A percentile compares a stretch with the other conserved stretches of the same genome.
Conservation (phyloP, 2,888 invertebrate species). For the Callyntrura guangdongensis region DNA sequence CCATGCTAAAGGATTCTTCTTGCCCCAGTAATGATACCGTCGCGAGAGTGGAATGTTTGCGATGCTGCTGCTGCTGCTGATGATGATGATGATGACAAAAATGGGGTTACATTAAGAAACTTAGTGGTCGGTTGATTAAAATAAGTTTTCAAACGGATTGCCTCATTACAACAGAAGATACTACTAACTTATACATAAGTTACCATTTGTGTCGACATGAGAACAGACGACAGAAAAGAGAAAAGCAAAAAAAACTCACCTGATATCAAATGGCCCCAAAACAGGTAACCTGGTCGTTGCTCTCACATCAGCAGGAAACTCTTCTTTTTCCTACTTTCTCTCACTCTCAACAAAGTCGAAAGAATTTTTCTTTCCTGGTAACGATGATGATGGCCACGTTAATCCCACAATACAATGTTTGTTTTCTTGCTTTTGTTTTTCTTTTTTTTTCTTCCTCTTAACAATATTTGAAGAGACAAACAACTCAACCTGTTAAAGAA, state of each 20-base stretch:
- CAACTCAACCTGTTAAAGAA: conserved; percentile 40
- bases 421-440: not conserved
- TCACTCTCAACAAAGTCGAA: not conserved
- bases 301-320: conserved; percentile 16
- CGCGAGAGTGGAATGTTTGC: no score
- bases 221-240: no score
- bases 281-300: not conserved
- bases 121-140: no score
- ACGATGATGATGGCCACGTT: no score
- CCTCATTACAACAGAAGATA: not conserved
- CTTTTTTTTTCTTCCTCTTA: not conserved
- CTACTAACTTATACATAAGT: no score
- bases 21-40: no score
- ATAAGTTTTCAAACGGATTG: not conserved
- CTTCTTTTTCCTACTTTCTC: not conserved
- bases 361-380: not conserved
- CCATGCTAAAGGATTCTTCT: no score
- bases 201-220: no score
- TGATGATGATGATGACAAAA: not conserved
- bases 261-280: conserved; percentile 29
- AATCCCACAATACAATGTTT: not conserved
- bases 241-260: conserved; percentile 21
- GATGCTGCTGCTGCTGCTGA: no score
- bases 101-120: not conserved
- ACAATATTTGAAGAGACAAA: not conserved